Conservation (phyloP, 1,140 invertebrate genomes). For the Drosophila serrata region DNA sequence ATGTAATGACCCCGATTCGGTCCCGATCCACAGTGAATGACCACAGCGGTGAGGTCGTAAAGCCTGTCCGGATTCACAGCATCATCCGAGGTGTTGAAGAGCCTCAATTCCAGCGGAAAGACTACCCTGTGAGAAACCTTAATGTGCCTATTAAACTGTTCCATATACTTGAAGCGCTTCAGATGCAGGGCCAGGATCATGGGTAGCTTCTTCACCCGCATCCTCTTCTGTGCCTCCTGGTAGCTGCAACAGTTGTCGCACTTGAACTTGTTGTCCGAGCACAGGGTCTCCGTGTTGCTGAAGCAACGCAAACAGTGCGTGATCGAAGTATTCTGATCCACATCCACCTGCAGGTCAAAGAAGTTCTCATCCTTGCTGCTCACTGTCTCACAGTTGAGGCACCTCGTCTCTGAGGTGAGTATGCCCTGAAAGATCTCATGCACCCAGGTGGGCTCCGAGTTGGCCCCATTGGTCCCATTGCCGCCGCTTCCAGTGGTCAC, state of each 20-base stretch:
- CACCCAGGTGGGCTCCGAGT: slow-evolving; percentile 98
- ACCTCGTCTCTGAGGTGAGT: slow-evolving; percentile 99
- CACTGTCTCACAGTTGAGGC: slow-evolving; percentile 99
- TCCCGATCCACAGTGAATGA: slow-evolving; percentile 99
- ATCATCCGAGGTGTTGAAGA: slow-evolving; percentile 99
- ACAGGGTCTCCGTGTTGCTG: slow-evolving; percentile 99
- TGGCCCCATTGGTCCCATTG: slow-evolving; percentile 80
- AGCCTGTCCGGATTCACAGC: slow-evolving; percentile 98
- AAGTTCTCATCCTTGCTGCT: slow-evolving; percentile 99
- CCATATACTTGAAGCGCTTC: slow-evolving; percentile 99
- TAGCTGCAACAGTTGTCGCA: slow-evolving; percentile 99
- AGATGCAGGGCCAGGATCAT: slow-evolving; percentile 99
- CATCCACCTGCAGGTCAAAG: slow-evolving; percentile 99
- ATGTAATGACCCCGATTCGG: slow-evolving; percentile 99
- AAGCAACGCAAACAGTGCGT: slow-evolving; percentile 99
- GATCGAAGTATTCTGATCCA: slow-evolving; percentile 99
- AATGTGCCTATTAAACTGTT: slow-evolving; percentile 99
- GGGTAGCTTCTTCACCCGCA: slow-evolving; percentile 99
- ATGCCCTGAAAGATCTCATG: slow-evolving; percentile 99
- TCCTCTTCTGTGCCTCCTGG: slow-evolving; percentile 98
- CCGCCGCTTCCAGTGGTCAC: slow-evolving; percentile 24
- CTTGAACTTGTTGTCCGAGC: slow-evolving; percentile 99
- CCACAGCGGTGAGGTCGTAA: slow-evolving; percentile 99
- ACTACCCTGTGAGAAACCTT: slow-evolving; percentile 99
- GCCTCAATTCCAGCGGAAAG: slow-evolving; percentile 98